Evolutionary conservation across 2,888 invertebrate genomes (phyloP).

Genomic region (Andrena minutula): DNA sequence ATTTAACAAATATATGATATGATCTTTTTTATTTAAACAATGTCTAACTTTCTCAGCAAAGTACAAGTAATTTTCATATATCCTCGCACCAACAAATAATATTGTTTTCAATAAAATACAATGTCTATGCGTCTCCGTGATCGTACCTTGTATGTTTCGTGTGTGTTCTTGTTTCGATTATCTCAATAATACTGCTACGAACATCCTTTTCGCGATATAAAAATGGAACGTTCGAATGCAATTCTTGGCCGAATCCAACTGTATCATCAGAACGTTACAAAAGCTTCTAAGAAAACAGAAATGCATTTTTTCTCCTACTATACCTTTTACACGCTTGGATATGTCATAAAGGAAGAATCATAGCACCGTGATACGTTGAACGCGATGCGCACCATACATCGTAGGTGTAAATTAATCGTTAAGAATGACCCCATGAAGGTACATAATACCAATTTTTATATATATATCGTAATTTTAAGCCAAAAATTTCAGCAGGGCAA

Average conservation of each 20-base stretch:
- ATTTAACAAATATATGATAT: constrained; percentile 69
- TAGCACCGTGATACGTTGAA: constrained; percentile 65
- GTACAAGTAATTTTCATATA: constrained; percentile 76
- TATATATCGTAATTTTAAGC: constrained; percentile 15
- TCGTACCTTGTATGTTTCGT: constrained; percentile 59
- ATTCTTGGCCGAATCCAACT: constrained; percentile 23
- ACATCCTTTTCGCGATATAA: constrained; percentile 32
- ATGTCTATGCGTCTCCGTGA: constrained; percentile 68
- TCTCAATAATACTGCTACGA: constrained; percentile 71
- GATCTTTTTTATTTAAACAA: constrained; percentile 81
- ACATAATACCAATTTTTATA: constrained; percentile 51
- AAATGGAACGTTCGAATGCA: constrained; percentile 31
- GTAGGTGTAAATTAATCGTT: background rate
- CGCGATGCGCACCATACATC: constrained; percentile 51
- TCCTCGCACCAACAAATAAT: constrained; percentile 78
- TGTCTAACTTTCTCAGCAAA: constrained; percentile 76
- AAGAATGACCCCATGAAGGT: constrained; percentile 34
- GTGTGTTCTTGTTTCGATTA: constrained; percentile 42
- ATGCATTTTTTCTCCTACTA: constrained; percentile 44
- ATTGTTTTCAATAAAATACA: constrained; percentile 73
- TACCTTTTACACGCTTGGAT: constrained; percentile 53
- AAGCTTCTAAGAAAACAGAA: constrained; percentile 33
- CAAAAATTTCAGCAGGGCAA: constrained; percentile 37
- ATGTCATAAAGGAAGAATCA: constrained; percentile 45
- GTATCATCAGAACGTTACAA: constrained; percentile 11